Evolutionary conservation across 2,888 invertebrate genomes (phyloP), one percentile per base, ranked within the genome.

Genomic region (Mongoloraphidia duomilia): DNA sequence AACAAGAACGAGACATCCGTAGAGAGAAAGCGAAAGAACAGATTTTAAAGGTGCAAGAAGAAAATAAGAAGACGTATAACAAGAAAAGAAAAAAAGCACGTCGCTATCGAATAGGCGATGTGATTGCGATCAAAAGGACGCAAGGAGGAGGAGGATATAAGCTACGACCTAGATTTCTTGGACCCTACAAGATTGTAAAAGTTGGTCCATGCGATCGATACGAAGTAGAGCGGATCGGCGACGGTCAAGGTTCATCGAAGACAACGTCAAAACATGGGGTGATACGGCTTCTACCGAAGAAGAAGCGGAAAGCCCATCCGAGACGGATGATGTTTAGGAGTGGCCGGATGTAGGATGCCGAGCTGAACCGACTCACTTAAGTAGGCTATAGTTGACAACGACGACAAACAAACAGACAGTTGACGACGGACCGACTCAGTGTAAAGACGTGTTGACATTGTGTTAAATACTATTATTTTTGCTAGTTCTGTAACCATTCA

Each of bases 301-400:
- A 17, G 17, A 17, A 17, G 2, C 17, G 3, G 17, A 17, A 2
- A 17, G 17, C 4, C 17, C 17, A 17, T 17, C 17, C 17, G 17
- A 17, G 17, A 17, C 17, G 17, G 17, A 17, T 17, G 17, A 17
- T 17, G 17, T 17, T 2, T 17, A 17, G 17, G 17, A 17, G 17
- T 17, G 17, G 17, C 17, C 17, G 17, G 17, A 17, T 17, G 17
- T 17, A 17, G 17, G 17, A 17, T 71, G 42, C 17, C 17, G 17
- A 17, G 4, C 17, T 4, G 17, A 4, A 4, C 17, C 17, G 17
- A 4, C 2, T 4, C 2, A 17, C 3, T 3, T 4, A 4, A 17
- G 4, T 4, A 3, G 17, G 4, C 17, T 17, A 4, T 3, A 17
- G 3, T 17, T 4, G 4, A 17, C 17, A 4, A 17, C 17, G 17